Base-by-base conservation (phyloP, 2,888 invertebrate genomes). In the Psylliodes chrysocephalus region DNA sequence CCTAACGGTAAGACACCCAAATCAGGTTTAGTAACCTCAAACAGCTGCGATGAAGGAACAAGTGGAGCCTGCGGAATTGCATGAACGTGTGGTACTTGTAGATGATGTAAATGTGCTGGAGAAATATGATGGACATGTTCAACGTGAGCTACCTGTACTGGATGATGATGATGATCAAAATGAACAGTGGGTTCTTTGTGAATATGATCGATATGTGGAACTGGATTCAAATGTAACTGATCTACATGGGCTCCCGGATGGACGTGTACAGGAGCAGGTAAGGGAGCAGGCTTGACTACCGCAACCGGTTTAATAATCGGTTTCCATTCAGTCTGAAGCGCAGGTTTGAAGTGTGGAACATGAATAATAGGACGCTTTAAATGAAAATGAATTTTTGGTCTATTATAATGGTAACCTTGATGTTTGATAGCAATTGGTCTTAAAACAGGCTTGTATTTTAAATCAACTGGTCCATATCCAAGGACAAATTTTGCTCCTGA, bases 1-100 rank as follows among this genome's bases (percentile, higher is more conserved):
- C 78, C 78, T 8, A 79, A 62, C 4, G 78, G 79, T 12, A 78
- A 61, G 5, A 79, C 78, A 3, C 76, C 77, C 30, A 78, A 66
- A 47, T 78, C 72, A 2, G 79, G 78, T 55, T 72, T 77, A n/a
- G 74, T 69, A 4, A 77, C 77, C 66, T 79, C 76, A 19, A 77
- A 75, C 15, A 78, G 60, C 7, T 66, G 65, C 15, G 73, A 67
- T 6, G 73, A 67, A 6, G 71, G 74, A 22, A 63, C 51, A 25
- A 71, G 67, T 3, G 68, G 71, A 10, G 70, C 64, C 44, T 52
- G 42, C 33, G 40, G 53, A 44, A 67, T 38, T 18, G 56, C 44
- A 22, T 69, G 69, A 18, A 60, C 33, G 15, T 56, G 40, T 12
- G 12, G 54, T 15, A 55, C 1, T 2, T 14, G 44, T 7, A 60